Evolutionary conservation across 2,113 vertebrate species (phyloP).

Genomic region (Phaethornis superciliosus): DNA sequence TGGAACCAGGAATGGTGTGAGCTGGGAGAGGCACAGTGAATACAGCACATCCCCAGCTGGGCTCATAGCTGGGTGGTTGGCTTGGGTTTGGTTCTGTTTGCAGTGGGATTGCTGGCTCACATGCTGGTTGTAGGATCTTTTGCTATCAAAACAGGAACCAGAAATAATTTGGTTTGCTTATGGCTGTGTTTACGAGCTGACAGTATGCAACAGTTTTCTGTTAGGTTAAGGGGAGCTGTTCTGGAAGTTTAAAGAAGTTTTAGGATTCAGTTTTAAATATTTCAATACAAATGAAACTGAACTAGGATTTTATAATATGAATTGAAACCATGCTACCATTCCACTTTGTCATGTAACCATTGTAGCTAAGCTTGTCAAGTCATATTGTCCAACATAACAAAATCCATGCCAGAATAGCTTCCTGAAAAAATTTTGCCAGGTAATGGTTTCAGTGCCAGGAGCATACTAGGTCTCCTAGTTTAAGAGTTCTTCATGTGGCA

Average conservation of each 20-base stretch:
- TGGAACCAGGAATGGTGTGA: background rate
- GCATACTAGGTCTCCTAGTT: background rate
- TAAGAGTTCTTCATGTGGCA: background rate
- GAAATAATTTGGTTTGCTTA: background rate
- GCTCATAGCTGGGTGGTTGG: background rate
- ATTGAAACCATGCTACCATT: background rate
- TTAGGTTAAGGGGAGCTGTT: background rate
- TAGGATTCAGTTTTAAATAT: background rate
- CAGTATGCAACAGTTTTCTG: background rate
- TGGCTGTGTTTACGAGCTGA: background rate
- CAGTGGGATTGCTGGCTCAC: background rate
- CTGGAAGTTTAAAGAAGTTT: background rate
- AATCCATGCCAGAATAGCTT: background rate
- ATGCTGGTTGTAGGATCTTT: background rate
- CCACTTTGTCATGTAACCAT: background rate
- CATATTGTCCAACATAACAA: background rate
- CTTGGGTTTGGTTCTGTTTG: background rate
- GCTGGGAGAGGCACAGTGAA: no score
- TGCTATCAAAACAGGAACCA: background rate
- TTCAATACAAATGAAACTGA: background rate
- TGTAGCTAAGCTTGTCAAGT: background rate
- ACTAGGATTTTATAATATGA: background rate
- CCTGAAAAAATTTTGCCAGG: background rate
- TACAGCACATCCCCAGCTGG: accelerated
- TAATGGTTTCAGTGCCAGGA: background rate